Evolutionary conservation across 2,113 vertebrate species (phyloP), one percentile per base, ranked within the genome.

Genomic region (Noctilio leporinus): DNA sequence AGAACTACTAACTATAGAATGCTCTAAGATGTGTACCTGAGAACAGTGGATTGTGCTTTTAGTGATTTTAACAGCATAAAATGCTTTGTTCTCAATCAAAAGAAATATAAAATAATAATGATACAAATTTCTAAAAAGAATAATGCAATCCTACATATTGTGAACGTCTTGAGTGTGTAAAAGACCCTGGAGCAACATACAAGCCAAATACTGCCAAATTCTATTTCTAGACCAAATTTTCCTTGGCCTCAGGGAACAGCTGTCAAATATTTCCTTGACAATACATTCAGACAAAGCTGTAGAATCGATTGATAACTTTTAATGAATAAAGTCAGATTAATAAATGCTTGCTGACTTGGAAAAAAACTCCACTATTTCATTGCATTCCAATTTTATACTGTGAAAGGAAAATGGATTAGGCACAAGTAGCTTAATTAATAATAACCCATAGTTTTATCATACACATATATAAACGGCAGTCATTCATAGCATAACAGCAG

Each of bases 31-130:
- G 57, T 1, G 14, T 30, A 80, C 57, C 59, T 59, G 57, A 65
- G 49, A 35, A 87, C 59, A 57, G 24, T 51, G 30, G 24, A 35
- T 51, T 91, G 81, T 65, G 26, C 85, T 86, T 82, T 96, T 49
- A 93, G 77, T 94, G 89, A 81, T 85, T 92, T 90, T 89, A 92
- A 57, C 80, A 95, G 70, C 87, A 73, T 70, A 35, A 19, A 49
- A 51, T 90, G 15, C 81, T 96, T 94, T 96, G 84, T 92, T 96
- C 87, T 82, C 80, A 69, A 76, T 96, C 43, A 95, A 95, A 95
- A 83, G 51, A 87, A 94, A 90, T 35, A 17, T 95, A 92, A 96
- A 97, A 97, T 91, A 97, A 95, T 96, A 95, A 97, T 94, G 94
- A 89, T 86, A 91, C 89, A 93, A 57, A 94, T 97, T 91, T 72